These are phyloP conservation scores for Chironomus striatipennis DNA, from an alignment of 1,140 invertebrate genomes.

Conservation along the genomic window DNA sequence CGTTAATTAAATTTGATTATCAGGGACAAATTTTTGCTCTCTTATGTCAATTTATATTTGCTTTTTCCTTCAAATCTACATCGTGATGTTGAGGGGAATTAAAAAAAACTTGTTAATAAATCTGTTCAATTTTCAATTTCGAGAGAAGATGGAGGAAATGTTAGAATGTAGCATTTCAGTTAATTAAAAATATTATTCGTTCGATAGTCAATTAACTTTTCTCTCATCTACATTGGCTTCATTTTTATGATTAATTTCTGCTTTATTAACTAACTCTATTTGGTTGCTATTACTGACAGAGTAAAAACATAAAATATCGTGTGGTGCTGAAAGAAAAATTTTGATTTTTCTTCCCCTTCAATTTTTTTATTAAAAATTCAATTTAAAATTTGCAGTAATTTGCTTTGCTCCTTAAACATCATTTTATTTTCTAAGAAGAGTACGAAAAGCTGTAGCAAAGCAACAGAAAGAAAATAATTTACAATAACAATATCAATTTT, in stretches of 20 bases:
- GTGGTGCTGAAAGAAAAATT: no score
- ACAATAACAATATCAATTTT: conserved; percentile 19
- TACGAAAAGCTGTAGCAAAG: no score
- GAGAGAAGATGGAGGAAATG: background rate
- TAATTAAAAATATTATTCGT: conserved; percentile 20
- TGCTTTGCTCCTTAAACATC: no score
- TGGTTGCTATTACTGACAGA: no score
- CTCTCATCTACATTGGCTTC: background rate
- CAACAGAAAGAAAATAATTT: background rate
- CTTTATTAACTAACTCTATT: no score
- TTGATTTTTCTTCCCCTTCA: no score
- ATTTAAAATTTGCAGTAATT: no score
- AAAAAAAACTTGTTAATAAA: background rate
- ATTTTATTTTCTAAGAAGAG: no score
- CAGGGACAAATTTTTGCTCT: background rate
- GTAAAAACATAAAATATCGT: no score
- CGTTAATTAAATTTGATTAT: conserved; percentile 22
- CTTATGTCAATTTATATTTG: background rate
- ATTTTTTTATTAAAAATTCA: no score
- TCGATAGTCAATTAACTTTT: background rate
- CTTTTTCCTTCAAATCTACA: background rate
- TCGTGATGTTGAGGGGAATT: background rate
- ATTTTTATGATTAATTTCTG: background rate
- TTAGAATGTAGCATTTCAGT: background rate
- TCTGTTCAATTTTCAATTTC: conserved; percentile 10